Evolutionary conservation across 2,888 invertebrate species (phyloP).

Genomic region (Notocelia uddmanniana): DNA sequence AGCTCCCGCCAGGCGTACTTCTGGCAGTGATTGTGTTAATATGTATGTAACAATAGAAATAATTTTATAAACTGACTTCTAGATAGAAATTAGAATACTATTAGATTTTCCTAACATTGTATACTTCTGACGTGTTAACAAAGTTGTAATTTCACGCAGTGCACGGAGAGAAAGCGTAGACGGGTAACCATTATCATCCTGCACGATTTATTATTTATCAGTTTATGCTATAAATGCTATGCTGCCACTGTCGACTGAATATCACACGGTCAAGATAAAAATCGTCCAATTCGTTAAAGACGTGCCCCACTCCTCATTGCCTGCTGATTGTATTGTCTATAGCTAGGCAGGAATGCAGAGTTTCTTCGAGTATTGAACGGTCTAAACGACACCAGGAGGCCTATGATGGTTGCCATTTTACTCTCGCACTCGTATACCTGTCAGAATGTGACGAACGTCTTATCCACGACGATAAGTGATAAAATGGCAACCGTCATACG

Average conservation of each 20-base stretch:
- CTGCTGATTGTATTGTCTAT: too few relatives aligned
- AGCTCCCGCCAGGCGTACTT: too few relatives aligned
- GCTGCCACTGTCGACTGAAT: background rate
- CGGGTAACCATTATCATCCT: conserved; percentile 66
- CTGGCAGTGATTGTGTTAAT: too few relatives aligned
- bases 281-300: background rate
- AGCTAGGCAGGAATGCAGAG: too few relatives aligned
- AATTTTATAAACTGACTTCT: background rate
- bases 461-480: too few relatives aligned
- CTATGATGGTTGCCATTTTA: too few relatives aligned
- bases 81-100: background rate
- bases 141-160: conserved; percentile 72
- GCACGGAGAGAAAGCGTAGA: conserved; percentile 84
- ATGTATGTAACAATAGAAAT: background rate
- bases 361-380: too few relatives aligned
- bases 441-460: too few relatives aligned
- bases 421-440: too few relatives aligned
- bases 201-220: conserved; percentile 15
- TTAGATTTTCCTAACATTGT: background rate
- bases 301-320: too few relatives aligned
- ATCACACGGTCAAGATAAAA: background rate
- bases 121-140: background rate
- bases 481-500: too few relatives aligned
- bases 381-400: too few relatives aligned
- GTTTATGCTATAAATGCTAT: conserved; percentile 9